Percentiles rank a stretch among this genome's conserved stretches.
Evolutionary conservation across 2,797 vertebrate genomes (phyloP).

Genomic region (Sebastes kiyomatsui): DNA sequence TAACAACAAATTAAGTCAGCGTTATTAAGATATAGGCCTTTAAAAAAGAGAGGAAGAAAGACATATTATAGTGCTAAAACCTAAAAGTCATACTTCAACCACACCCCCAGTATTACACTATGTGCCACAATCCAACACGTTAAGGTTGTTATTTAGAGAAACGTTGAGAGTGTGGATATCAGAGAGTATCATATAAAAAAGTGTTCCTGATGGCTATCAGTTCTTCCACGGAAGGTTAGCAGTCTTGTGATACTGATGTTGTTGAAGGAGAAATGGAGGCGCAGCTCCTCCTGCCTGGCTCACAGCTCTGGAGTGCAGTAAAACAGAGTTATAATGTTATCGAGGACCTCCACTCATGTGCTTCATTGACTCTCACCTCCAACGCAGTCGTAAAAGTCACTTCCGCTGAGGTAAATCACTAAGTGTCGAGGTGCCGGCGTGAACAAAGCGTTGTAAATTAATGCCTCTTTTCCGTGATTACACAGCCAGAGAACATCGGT

Average conservation of each 20-base stretch:
- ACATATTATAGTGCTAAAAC: not conserved
- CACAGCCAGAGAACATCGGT: not conserved
- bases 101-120: not conserved
- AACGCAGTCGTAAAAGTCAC: constrained; percentile 41
- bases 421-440: not conserved
- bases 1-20: not conserved
- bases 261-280: constrained; percentile 30
- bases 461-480: not conserved
- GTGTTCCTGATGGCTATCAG: not conserved
- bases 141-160: not conserved
- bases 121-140: not conserved
- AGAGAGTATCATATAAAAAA: not conserved
- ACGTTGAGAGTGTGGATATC: not conserved
- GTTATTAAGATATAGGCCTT: not conserved
- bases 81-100: not conserved
- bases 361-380: constrained; percentile 57
- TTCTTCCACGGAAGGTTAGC: not conserved
- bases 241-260: not conserved
- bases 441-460: constrained; percentile 25
- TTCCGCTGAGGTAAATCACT: constrained; percentile 33
- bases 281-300: constrained; percentile 21
- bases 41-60: not conserved
- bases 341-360: constrained; percentile 48
- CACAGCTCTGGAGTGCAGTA: constrained; percentile 30
- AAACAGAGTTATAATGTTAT: constrained; percentile 49